Base-by-base conservation (phyloP, 2,797 vertebrate genomes). In the Nyctalus aviator region DNA sequence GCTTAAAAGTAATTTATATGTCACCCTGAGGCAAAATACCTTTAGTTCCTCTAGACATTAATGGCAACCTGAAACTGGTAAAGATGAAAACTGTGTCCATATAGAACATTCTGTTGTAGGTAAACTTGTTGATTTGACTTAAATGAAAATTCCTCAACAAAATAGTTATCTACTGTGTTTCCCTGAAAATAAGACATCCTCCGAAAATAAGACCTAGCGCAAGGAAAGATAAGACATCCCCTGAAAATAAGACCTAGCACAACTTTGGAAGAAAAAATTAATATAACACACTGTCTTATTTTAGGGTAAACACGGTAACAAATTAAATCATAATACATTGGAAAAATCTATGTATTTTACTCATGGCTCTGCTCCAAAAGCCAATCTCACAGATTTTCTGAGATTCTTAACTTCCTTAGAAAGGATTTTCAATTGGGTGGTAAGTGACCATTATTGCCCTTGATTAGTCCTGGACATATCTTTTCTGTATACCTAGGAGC, bases 141-240 rank as follows among this genome's bases (percentile, higher is more conserved):
- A 94, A 93, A 53, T 71, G 44, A 88, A 91, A 93, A 50, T 91
- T 77, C 59, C 20, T 32, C n/a, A 93, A 41, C 13, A 95, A 84
- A 30, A 87, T 77, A 79, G 81, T 81, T 66, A 59, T 84, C 76
- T 93, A 41, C 37, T 6, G 3, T 41, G 37, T 41, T 41, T 41
- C 37, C 37, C 5, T 37, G 37, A 37, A 37, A 37, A 37, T 37
- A 37, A 37, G 37, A 37, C 37, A 37, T 37, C 37, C 37, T 6
- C 37, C 7, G 37, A 41, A 41, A 41, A 41, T 41, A 41, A 41
- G 37, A 41, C 37, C 37, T 41, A 41, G 37, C 1, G 37, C 37
- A 41, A 41, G n/a, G n/a, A n/a, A n/a, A n/a, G n/a, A 37, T 37
- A 37, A 37, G 37, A 37, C 37, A 37, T 37, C 37, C 37, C 37